These are phyloP conservation scores for Delia radicum DNA, from an alignment of 1,140 invertebrate species.

Conservation along the genomic window DNA sequence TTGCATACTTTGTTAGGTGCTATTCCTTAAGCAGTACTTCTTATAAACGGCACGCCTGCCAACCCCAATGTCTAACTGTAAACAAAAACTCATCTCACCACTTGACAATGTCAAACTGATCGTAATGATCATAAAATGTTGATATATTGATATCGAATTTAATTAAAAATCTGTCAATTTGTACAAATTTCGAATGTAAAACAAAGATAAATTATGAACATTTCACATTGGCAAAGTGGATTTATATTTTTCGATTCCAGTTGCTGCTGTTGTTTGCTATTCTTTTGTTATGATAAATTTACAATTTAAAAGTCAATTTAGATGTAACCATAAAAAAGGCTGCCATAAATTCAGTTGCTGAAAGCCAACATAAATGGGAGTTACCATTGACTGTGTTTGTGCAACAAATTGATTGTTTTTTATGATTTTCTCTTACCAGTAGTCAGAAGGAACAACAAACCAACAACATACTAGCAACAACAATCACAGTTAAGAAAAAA, in stretches of 20 bases:
- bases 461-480: background rate
- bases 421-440: background rate
- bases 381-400: slow-evolving; percentile 8
- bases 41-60: too few species aligned
- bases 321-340: slow-evolving; percentile 33
- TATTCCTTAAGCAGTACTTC: too few species aligned
- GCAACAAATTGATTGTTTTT: slow-evolving; percentile 32
- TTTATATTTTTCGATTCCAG: background rate
- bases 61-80: too few species aligned
- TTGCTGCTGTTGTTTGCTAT: background rate
- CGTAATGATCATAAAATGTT: background rate
- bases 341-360: slow-evolving; percentile 29
- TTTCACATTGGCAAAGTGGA: too few species aligned
- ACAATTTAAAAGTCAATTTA: slow-evolving; percentile 34
- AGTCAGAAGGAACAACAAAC: background rate
- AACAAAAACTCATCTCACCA: background rate
- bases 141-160: slow-evolving; percentile 23
- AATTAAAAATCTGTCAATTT: slow-evolving; percentile 24
- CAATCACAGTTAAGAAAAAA: background rate
- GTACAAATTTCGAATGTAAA: slow-evolving; percentile 17
- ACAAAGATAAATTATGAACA: slow-evolving; percentile 13
- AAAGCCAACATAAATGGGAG: slow-evolving; percentile 29
- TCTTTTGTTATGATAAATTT: slow-evolving; percentile 33
- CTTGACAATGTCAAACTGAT: too few species aligned
- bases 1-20: too few species aligned